Evolutionary conservation across 53 echinoderm and acorn worm genomes (phyloP).

Genomic region (Apostichopus leukothele): DNA sequence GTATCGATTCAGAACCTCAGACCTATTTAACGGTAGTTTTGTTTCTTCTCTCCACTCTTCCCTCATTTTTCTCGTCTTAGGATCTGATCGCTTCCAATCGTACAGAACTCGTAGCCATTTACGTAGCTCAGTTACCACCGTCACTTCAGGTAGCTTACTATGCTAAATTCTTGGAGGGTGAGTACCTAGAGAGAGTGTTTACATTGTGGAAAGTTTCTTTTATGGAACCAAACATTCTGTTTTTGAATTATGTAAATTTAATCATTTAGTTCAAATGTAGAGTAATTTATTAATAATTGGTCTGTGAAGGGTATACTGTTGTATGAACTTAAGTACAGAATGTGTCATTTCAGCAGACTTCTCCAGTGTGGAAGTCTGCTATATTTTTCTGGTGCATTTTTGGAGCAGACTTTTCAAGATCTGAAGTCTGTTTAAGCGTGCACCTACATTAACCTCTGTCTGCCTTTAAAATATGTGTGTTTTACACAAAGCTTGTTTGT

Average conservation of each 20-base stretch:
- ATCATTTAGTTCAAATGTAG: too few species aligned
- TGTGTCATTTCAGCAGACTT: too few species aligned
- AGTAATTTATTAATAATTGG: too few species aligned
- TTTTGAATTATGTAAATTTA: too few species aligned
- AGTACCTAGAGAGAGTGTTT: constrained; percentile 15
- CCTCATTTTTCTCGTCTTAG: constrained; percentile 46
- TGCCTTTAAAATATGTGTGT: neutral
- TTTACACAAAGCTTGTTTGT: neutral
- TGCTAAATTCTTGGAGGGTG: constrained; percentile 88
- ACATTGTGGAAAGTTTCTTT: neutral
- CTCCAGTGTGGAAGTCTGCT: too few species aligned
- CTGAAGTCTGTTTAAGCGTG: constrained; percentile 44
- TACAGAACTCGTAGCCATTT: constrained; percentile 82
- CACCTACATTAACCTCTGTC: constrained; percentile 5
- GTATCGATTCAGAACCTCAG: too few species aligned
- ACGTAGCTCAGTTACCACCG: constrained; percentile 76
- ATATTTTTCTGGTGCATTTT: constrained; percentile 10
- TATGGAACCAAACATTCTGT: neutral
- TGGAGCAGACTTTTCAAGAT: constrained; percentile 29
- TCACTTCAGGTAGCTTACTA: constrained; percentile 88
- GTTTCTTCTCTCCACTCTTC: neutral
- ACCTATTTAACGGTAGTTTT: too few species aligned
- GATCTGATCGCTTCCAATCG: constrained; percentile 77
- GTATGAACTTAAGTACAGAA: too few species aligned
- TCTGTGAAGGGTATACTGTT: too few species aligned